Evolutionary conservation across 1,140 invertebrate genomes (phyloP).

Genomic region (Goniozus legneri): DNA sequence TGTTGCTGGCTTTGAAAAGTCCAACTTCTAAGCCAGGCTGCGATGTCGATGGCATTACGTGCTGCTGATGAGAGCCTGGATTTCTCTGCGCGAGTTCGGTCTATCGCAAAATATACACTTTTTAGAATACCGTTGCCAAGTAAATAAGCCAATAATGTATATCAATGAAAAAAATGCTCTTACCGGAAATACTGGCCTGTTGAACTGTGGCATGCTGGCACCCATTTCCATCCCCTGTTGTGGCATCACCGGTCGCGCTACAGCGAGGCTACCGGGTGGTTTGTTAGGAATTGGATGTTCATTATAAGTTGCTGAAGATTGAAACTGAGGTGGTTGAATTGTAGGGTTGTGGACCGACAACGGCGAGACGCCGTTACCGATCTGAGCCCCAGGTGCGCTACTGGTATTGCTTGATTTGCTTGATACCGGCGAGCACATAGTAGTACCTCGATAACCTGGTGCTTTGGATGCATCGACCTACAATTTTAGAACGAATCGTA

Average conservation of each 20-base stretch:
- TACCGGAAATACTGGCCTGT: constrained; percentile 37
- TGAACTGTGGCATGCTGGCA: constrained; percentile 33
- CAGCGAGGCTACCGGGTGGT: constrained; percentile 39
- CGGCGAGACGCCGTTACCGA: constrained; percentile 30
- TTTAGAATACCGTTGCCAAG: too few species aligned
- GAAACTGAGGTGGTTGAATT: constrained; percentile 39
- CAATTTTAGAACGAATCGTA: constrained; percentile 4
- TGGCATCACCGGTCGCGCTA: constrained; percentile 41
- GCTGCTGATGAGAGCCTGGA: constrained; percentile 6
- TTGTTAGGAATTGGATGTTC: constrained; percentile 40
- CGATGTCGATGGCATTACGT: constrained; percentile 33
- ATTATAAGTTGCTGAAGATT: constrained; percentile 33
- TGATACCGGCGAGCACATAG: constrained; percentile 70
- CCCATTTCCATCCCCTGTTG: constrained; percentile 41
- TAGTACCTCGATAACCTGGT: constrained; percentile 71
- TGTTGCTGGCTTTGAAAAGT: constrained; percentile 30
- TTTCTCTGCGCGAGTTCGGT: constrained; percentile 36
- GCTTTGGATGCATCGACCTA: constrained; percentile 76
- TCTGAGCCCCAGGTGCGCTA: constrained; percentile 19
- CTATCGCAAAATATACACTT: too few species aligned
- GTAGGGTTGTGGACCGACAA: constrained; percentile 34
- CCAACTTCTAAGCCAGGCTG: constrained; percentile 34
- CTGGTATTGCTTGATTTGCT: constrained; percentile 60
- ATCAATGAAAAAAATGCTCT: too few species aligned
- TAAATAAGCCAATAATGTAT: too few species aligned